Percentiles rank a stretch among this genome's conserved stretches.
phyloP scores from a whole-genome alignment of 1,140 invertebrate genomes.

The Heliconius hewitsoni region DNA sequence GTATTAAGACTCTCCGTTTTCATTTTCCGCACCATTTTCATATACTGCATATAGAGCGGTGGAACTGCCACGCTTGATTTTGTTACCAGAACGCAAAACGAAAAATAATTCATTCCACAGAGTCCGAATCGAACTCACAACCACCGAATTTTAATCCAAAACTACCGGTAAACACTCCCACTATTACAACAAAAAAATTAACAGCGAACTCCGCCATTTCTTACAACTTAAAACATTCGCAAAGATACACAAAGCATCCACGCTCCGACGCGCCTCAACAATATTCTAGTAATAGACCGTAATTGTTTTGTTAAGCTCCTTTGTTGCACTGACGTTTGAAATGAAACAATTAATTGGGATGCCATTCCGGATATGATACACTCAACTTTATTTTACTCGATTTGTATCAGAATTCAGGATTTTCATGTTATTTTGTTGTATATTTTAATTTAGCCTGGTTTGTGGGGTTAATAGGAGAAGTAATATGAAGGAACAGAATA shows the following conservation, averaged over 20 bases:
- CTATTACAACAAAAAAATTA: neutral
- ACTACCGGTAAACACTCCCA: no score
- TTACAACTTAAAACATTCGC: slow-evolving; percentile 1
- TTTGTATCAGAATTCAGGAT: neutral
- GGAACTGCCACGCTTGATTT: no score
- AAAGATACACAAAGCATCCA: slow-evolving; percentile 48
- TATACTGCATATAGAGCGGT: no score
- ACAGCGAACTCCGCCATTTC: neutral
- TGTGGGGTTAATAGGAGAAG: no score
- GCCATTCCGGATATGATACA: slow-evolving; percentile 45
- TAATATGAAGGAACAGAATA: no score
- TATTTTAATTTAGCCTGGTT: no score
- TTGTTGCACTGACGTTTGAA: slow-evolving; percentile 57
- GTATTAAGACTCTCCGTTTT: no score
- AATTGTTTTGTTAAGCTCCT: slow-evolving; percentile 63
- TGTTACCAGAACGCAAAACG: no score
- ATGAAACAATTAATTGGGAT: slow-evolving; percentile 62
- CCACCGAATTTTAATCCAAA: no score
- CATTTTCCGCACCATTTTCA: no score
- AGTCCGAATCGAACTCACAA: no score
- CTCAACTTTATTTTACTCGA: slow-evolving; percentile 36
- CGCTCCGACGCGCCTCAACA: slow-evolving; percentile 52
- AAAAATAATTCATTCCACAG: neutral
- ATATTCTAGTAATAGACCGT: slow-evolving; percentile 58
- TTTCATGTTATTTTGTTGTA: neutral